Evolutionary conservation across 2,797 vertebrate species (phyloP).

Genomic region (Pseudochirops corinnae): DNA sequence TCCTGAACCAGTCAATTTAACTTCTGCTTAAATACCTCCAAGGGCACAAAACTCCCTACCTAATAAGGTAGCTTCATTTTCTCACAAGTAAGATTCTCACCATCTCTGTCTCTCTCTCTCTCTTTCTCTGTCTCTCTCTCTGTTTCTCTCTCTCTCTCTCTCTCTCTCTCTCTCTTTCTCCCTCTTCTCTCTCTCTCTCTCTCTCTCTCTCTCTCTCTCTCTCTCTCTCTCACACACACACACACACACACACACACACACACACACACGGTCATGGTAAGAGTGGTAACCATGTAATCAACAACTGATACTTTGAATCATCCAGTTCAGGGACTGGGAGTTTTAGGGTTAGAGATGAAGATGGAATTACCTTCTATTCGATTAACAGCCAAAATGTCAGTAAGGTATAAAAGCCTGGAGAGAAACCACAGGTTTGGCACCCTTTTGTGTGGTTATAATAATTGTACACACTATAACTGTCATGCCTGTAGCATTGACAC

Average conservation of each 20-base stretch:
- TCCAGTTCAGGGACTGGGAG: constrained; percentile 44
- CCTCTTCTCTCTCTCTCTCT: no score
- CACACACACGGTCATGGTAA: background rate
- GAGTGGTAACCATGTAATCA: background rate
- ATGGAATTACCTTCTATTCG: constrained; percentile 62
- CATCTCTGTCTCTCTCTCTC: background rate
- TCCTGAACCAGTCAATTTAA: background rate
- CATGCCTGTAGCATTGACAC: constrained; percentile 68
- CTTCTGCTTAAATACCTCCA: background rate
- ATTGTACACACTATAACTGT: constrained; percentile 64
- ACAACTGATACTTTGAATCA: constrained; percentile 31
- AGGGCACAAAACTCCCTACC: background rate
- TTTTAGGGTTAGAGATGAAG: constrained; percentile 41
- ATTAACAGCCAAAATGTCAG: constrained; percentile 74
- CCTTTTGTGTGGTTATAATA: constrained; percentile 70
- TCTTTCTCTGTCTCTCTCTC: no score
- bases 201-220: no score
- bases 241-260: background rate
- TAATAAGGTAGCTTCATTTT: background rate
- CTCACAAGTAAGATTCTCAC: background rate
- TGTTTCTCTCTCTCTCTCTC: no score
- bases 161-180: no score
- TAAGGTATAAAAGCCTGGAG: constrained; percentile 72
- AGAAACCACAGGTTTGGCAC: constrained; percentile 77
- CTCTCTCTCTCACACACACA: no score